Evolutionary conservation across 2,797 vertebrate genomes (phyloP), one percentile per base, ranked within the genome.

Genomic region (Poecilia velifera): DNA sequence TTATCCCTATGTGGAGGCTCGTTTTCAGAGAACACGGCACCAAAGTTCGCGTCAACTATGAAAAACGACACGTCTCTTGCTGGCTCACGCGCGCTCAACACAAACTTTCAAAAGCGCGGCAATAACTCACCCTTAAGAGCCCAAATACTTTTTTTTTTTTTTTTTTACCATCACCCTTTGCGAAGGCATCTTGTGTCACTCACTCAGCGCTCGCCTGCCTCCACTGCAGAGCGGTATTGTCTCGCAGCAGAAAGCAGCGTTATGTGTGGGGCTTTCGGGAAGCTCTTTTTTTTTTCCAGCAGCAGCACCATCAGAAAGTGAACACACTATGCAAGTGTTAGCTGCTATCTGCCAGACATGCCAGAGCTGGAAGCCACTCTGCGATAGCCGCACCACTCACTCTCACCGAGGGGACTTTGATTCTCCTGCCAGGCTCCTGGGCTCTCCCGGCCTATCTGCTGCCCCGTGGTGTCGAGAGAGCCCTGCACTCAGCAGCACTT

Each of bases 321-420:
- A 53, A 88, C 76, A 88, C 76, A 66, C 74, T 43, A n/a, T 36
- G 45, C 76, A 89, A 47, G 89, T 88, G 88, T 83, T 57, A 2
- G 64, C 43, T 3, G 2, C 64, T 87, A 88, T 93, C 91, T 79
- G 74, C 18, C 78, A 84, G 83, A 76, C 88, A 84, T 85, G 83
- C 83, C 87, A 62, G 81, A 88, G 82, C 81, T 88, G 81, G 84
- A 85, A 84, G 79, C 76, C 75, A 20, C 88, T 88, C 81, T 78
- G 28, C 13, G 92, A 93, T 93, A 91, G 66, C 81, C 2, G 71
- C 43, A 81, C 77, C 89, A 87, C 90, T 92, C 88, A 82, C 79
- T 66, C 79, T 82, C 82, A 74, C 74, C 53, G 78, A 75, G 83
- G 81, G 77, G 74, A 70, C 92, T 94, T 92, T 93, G 91, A 91